These are phyloP conservation scores for Atlantisia rogersi DNA, from an alignment of 2,113 vertebrate species.

Conservation along the genomic window DNA sequence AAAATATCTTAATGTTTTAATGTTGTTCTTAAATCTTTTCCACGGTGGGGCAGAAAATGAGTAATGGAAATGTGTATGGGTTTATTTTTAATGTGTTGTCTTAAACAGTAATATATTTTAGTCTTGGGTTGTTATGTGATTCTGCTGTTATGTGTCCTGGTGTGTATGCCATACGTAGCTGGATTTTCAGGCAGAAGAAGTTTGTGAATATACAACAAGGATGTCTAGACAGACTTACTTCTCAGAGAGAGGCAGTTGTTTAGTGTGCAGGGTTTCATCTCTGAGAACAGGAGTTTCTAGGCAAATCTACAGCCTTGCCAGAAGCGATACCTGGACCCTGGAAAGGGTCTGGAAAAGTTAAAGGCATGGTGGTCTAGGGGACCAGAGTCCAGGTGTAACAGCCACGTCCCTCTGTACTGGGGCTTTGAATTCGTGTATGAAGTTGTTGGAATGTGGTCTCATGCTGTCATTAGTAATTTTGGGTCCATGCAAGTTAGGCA, in stretches of 20 bases:
- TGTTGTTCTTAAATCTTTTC: background rate
- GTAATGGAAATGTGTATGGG: background rate
- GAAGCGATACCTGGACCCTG: background rate
- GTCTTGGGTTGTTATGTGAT: background rate
- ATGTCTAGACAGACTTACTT: background rate
- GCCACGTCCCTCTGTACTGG: background rate
- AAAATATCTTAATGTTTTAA: background rate
- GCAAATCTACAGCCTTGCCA: background rate
- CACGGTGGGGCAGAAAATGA: background rate
- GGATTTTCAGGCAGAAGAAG: background rate
- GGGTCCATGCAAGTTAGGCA: background rate
- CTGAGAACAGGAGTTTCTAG: background rate
- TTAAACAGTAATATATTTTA: background rate
- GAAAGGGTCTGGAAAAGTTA: background rate
- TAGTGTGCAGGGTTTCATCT: background rate
- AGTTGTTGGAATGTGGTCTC: background rate
- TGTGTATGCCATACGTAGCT: accelerated
- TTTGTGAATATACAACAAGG: background rate
- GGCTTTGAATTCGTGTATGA: background rate
- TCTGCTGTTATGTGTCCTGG: background rate
- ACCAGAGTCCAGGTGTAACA: background rate
- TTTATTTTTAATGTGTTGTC: constrained; percentile 15
- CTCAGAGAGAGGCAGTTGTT: background rate
- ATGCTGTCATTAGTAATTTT: background rate
- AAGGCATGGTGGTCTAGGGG: background rate